phyloP scores from a whole-genome alignment of 2,888 invertebrate species.

The Oscheius sp. region DNA sequence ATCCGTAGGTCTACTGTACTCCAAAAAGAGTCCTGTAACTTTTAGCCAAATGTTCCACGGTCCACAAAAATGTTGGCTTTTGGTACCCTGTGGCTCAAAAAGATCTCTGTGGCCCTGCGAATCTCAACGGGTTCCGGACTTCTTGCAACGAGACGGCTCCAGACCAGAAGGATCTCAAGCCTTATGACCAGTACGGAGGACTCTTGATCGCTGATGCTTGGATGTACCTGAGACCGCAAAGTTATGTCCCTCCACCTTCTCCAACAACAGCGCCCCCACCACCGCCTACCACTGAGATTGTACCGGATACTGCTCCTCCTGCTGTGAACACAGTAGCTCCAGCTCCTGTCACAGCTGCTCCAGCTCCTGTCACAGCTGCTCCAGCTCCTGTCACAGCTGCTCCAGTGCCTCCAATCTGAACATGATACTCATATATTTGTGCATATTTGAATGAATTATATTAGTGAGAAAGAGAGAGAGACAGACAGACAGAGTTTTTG shows the following conservation, averaged over 20 bases:
- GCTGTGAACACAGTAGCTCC: background rate
- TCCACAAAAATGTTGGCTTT: conserved; percentile 58
- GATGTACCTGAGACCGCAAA: conserved; percentile 13
- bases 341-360: background rate
- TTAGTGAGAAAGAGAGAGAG: no score
- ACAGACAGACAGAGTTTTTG: no score
- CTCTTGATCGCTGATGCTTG: conserved; percentile 4
- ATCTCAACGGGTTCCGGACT: conserved; percentile 53
- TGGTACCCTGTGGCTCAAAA: conserved; percentile 50
- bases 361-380: background rate
- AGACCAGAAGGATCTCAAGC: background rate
- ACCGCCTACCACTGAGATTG: background rate
- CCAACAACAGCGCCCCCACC: background rate
- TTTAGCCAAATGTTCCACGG: conserved; percentile 15
- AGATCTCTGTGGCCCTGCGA: conserved; percentile 56
- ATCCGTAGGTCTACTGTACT: background rate
- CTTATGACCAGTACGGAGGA: no score
- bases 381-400: background rate
- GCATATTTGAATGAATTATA: no score
- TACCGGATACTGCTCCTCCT: background rate
- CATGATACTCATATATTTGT: no score
- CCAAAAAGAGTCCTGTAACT: background rate
- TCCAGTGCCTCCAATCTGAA: background rate
- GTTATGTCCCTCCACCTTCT: background rate
- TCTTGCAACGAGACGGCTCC: background rate